These are phyloP conservation scores for Nymphicus hollandicus DNA, from an alignment of 2,113 vertebrate genomes.

Conservation along the genomic window DNA sequence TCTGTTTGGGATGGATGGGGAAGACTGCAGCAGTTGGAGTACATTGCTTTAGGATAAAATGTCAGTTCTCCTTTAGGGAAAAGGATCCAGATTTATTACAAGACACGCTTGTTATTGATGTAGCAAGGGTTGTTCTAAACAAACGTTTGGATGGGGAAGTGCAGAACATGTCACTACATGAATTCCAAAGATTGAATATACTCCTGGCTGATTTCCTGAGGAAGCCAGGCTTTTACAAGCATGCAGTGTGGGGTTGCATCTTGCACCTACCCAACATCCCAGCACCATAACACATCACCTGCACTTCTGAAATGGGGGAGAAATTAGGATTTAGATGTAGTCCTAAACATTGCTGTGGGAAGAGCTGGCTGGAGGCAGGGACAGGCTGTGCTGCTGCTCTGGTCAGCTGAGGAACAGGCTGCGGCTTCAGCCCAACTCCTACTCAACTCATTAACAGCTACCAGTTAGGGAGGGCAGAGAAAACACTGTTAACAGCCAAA, in stretches of 20 bases:
- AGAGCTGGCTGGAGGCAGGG: background rate
- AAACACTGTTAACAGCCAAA: background rate
- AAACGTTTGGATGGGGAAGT: background rate
- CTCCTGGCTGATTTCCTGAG: background rate
- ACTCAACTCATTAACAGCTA: background rate
- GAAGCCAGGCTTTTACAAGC: background rate
- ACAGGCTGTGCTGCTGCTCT: background rate
- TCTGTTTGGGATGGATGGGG: background rate
- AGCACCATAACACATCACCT: fast-evolving
- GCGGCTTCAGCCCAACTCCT: background rate
- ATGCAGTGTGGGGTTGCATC: background rate
- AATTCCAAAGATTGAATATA: background rate
- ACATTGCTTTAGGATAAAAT: background rate
- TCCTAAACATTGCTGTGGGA: background rate
- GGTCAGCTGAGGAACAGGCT: background rate
- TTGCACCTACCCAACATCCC: background rate
- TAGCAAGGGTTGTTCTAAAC: background rate
- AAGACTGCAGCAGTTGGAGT: background rate
- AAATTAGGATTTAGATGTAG: background rate
- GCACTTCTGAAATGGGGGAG: background rate
- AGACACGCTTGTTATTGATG: background rate
- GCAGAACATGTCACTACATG: background rate
- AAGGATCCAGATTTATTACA: background rate
- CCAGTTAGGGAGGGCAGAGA: background rate
- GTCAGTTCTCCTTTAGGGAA: background rate